Evolutionary conservation across 2,113 vertebrate species (phyloP).

Genomic region (Galbula dea): DNA sequence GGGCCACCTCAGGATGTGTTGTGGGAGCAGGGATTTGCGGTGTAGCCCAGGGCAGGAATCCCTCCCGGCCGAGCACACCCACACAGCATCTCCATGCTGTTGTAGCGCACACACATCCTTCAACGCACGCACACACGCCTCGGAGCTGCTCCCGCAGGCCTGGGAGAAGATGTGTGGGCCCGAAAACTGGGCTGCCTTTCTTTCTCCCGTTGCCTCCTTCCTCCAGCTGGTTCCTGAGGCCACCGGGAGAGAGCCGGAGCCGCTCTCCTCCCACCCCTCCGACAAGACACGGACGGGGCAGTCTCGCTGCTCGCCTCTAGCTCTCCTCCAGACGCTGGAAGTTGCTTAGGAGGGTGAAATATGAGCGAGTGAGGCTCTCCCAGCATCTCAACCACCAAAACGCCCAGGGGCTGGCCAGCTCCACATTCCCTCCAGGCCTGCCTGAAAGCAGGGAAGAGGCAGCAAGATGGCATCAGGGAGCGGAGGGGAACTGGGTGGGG

Average conservation of each 20-base stretch:
- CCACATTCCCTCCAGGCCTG: background rate
- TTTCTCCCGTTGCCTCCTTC: constrained; percentile 1
- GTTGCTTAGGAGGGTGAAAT: constrained; percentile 50
- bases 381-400: background rate
- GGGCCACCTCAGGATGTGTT: background rate
- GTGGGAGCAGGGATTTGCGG: background rate
- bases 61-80: background rate
- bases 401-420: background rate
- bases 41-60: background rate
- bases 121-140: background rate
- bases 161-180: constrained; percentile 23
- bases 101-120: accelerated
- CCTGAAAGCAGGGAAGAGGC: background rate
- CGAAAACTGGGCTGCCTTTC: background rate
- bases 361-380: background rate
- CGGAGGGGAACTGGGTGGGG: background rate
- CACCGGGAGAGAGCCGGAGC: constrained; percentile 7
- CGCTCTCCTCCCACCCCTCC: constrained; percentile 35
- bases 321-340: background rate
- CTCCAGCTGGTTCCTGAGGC: constrained; percentile 31
- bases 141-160: background rate
- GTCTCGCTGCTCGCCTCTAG: background rate
- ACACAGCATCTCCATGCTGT: background rate
- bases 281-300: background rate
- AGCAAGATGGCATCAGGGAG: background rate